Evolutionary conservation across 2,888 invertebrate species (phyloP).

Genomic region (Crepidodera aurea): DNA sequence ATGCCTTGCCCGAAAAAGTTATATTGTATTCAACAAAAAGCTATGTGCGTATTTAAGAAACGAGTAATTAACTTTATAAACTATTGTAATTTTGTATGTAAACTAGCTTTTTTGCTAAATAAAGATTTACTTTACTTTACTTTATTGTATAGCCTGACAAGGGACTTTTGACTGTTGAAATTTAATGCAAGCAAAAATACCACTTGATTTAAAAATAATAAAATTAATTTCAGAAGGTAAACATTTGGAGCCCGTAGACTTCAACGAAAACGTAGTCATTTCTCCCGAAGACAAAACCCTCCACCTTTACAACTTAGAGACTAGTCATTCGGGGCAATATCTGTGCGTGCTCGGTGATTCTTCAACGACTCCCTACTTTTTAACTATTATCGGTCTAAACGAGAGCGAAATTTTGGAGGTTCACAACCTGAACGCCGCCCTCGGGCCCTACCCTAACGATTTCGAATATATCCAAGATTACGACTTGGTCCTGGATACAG

Average conservation of each 20-base stretch:
- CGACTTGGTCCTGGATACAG: slow-evolving; percentile 63
- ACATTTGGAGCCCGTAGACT: slow-evolving; percentile 56
- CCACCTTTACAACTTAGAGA: slow-evolving; percentile 64
- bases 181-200: too few species aligned
- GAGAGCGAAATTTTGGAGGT: slow-evolving; percentile 51
- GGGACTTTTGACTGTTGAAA: too few species aligned
- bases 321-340: slow-evolving; percentile 66
- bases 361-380: slow-evolving; percentile 60
- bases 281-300: slow-evolving; percentile 62
- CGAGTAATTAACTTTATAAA: too few species aligned
- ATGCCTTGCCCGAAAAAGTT: too few species aligned
- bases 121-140: too few species aligned
- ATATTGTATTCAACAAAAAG: too few species aligned
- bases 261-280: slow-evolving; percentile 60
- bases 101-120: too few species aligned
- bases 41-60: too few species aligned
- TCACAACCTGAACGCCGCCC: slow-evolving; percentile 48
- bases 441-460: slow-evolving; percentile 55
- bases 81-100: too few species aligned
- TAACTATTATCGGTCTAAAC: slow-evolving; percentile 64
- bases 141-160: too few species aligned
- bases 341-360: slow-evolving; percentile 64
- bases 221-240: too few species aligned
- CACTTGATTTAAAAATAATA: too few species aligned
- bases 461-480: slow-evolving; percentile 48